Evolutionary conservation across 2,113 vertebrate genomes (phyloP).

Genomic region (Myanophis thanlyinensis): DNA sequence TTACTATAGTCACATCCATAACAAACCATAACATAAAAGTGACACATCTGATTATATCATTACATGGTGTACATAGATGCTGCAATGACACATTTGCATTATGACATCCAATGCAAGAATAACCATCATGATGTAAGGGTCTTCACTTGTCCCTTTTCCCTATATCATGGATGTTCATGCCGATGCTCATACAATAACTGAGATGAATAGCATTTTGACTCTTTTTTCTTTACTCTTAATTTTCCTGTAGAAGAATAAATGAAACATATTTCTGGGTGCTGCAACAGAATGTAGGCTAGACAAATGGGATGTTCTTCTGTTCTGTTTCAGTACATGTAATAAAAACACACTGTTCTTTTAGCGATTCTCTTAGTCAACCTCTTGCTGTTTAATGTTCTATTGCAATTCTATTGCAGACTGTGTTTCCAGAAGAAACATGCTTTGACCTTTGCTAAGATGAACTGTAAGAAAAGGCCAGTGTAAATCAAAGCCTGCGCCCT

Average conservation of each 20-base stretch:
- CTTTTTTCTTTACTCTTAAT: neutral
- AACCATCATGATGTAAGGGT: neutral
- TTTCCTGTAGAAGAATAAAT: neutral
- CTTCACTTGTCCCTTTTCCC: neutral
- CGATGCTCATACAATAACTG: neutral
- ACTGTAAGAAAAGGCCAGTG: neutral
- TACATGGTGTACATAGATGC: neutral
- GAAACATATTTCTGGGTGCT: neutral
- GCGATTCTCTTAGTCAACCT: neutral
- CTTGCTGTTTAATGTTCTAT: neutral
- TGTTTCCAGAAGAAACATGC: neutral
- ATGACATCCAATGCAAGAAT: neutral
- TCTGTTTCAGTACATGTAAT: conserved; percentile 8
- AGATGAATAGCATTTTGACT: neutral
- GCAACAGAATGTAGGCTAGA: conserved; percentile 18
- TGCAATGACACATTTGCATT: neutral
- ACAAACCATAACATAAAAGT: neutral
- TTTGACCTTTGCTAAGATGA: neutral
- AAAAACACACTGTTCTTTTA: conserved; percentile 20
- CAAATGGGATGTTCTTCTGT: conserved; percentile 7
- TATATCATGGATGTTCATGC: neutral
- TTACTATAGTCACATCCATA: neutral
- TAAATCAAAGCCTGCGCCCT: neutral
- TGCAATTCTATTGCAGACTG: neutral
- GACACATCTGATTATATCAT: neutral